These are phyloP conservation scores for Basileuterus tristriatus DNA, from an alignment of 2,797 vertebrate species.

Conservation along the genomic window DNA sequence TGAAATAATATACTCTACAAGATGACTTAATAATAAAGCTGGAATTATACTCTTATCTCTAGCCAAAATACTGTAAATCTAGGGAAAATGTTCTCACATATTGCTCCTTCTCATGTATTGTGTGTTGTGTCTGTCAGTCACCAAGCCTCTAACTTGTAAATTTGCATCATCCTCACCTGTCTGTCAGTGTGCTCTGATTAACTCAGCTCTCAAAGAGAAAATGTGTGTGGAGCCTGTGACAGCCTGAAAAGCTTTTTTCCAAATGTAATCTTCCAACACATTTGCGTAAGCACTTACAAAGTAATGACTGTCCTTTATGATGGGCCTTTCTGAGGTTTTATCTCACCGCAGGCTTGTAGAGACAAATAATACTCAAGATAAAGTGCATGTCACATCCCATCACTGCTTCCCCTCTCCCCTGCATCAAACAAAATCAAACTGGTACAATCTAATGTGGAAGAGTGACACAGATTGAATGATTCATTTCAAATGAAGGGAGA, in stretches of 20 bases:
- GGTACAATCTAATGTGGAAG: neutral
- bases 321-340: neutral
- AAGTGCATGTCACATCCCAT: conserved; percentile 26
- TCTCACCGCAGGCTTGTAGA: neutral
- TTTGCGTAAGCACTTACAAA: conserved; percentile 1
- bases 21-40: neutral
- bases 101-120: neutral
- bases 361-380: conserved; percentile 40
- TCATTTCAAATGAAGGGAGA: conserved; percentile 32
- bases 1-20: neutral
- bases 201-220: neutral
- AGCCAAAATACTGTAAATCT: neutral
- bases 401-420: neutral
- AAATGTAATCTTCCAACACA: neutral
- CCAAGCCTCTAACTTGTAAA: neutral
- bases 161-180: neutral
- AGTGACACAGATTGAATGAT: conserved; percentile 28
- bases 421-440: conserved; percentile 44
- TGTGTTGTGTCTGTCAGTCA: neutral
- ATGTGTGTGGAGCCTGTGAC: neutral
- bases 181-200: neutral
- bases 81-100: neutral
- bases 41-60: neutral
- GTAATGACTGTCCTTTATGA: neutral
- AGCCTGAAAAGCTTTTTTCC: neutral